Evolutionary conservation across 1,140 invertebrate species (phyloP).

Genomic region (Drosophila fuyamai): DNA sequence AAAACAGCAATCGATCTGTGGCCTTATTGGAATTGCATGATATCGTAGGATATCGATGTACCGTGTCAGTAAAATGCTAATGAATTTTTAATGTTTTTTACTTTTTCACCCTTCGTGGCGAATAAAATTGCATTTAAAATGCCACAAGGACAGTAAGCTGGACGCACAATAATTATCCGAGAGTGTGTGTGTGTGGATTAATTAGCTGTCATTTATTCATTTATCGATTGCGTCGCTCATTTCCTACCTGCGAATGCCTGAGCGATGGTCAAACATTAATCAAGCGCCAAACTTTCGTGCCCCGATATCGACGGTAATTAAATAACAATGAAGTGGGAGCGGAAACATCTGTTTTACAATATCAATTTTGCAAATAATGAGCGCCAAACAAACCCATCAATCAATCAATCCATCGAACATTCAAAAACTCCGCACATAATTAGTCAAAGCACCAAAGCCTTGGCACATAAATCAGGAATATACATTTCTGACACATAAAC

Average conservation of each 20-base stretch:
- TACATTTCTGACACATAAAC: slow-evolving; percentile 7
- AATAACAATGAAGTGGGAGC: slow-evolving; percentile 69
- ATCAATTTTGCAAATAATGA: slow-evolving; percentile 56
- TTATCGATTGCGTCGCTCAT: slow-evolving; percentile 62
- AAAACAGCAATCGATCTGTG: slow-evolving; percentile 31
- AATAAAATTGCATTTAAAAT: slow-evolving; percentile 70
- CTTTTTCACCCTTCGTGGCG: slow-evolving; percentile 42
- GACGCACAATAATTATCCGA: slow-evolving; percentile 20
- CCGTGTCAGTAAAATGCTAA: slow-evolving; percentile 61
- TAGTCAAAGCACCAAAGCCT: slow-evolving; percentile 41
- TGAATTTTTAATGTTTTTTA: slow-evolving; percentile 71
- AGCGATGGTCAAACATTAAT: slow-evolving; percentile 60
- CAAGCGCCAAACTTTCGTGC: slow-evolving; percentile 50
- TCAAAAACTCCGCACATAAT: slow-evolving; percentile 57
- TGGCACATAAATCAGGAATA: slow-evolving; percentile 31
- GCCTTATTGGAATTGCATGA: slow-evolving; percentile 26
- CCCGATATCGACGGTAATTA: slow-evolving; percentile 56
- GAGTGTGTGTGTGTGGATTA: slow-evolving; percentile 48
- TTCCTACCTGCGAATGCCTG: slow-evolving; percentile 19
- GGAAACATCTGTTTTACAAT: slow-evolving; percentile 55
- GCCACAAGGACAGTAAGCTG: slow-evolving; percentile 59
- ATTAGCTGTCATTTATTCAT: slow-evolving; percentile 79
- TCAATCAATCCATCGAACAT: slow-evolving; percentile 48
- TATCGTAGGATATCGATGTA: slow-evolving; percentile 22
- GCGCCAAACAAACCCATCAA: slow-evolving; percentile 18